A percentile compares a stretch with the other conserved stretches of the same genome.
Evolutionary conservation across 2,888 invertebrate species (phyloP).

Genomic region (Crepidodera aurea): DNA sequence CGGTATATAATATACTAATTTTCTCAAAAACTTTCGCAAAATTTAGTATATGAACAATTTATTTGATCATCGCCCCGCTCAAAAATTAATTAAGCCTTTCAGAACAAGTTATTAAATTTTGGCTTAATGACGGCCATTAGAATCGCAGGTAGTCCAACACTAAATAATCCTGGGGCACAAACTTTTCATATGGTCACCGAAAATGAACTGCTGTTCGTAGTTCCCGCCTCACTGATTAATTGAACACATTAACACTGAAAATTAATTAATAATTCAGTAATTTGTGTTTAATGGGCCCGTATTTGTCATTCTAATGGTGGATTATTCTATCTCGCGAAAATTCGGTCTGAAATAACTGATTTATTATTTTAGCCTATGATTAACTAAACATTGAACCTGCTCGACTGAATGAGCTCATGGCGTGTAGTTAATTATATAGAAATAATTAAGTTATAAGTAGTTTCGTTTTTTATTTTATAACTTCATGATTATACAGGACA

Average conservation of each 20-base stretch:
- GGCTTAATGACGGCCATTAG: constrained; percentile 26
- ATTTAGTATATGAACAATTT: too few species aligned
- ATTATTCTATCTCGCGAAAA: constrained; percentile 9
- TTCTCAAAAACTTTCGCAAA: too few species aligned
- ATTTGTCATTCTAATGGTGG: constrained; percentile 30
- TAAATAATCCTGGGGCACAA: constrained; percentile 21
- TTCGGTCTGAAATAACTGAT: not conserved
- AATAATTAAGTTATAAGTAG: too few species aligned
- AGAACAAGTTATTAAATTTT: constrained; percentile 15
- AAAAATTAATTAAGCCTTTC: constrained; percentile 4
- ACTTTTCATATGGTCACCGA: constrained; percentile 30
- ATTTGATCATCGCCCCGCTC: not conserved
- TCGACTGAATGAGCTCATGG: too few species aligned
- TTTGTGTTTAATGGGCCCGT: constrained; percentile 27
- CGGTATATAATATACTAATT: too few species aligned
- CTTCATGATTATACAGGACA: too few species aligned
- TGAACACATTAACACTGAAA: constrained; percentile 29
- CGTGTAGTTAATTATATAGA: too few species aligned
- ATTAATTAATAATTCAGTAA: constrained; percentile 31
- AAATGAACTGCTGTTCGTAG: constrained; percentile 20
- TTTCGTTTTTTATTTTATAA: too few species aligned
- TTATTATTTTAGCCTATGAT: not conserved
- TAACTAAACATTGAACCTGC: not conserved
- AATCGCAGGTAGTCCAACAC: constrained; percentile 24
- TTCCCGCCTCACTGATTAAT: constrained; percentile 24